A percentile compares a stretch with the other conserved stretches of the same genome.
phyloP scores from a whole-genome alignment of 1,140 invertebrate species.

The Chrysopa pallens region DNA sequence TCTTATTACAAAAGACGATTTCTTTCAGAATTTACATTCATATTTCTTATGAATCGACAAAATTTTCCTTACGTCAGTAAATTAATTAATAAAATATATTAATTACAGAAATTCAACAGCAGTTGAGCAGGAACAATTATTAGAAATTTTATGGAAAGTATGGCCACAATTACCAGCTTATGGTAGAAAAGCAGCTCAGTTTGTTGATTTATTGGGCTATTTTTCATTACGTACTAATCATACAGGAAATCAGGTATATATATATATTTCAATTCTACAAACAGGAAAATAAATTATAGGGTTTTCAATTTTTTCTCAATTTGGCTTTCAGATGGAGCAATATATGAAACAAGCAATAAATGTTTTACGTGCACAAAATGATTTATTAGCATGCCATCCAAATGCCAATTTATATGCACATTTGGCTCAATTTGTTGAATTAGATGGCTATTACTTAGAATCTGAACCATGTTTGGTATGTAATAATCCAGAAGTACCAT shows the following conservation, averaged over 20 bases:
- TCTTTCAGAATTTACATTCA: no score
- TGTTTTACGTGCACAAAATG: constrained; percentile 73
- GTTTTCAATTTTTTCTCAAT: not conserved
- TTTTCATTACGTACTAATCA: constrained; percentile 67
- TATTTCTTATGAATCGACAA: no score
- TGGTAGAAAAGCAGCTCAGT: constrained; percentile 85
- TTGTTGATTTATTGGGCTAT: constrained; percentile 89
- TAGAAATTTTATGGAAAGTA: constrained; percentile 74
- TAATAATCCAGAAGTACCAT: constrained; percentile 90
- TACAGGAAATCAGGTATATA: constrained; percentile 28
- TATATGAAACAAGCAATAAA: constrained; percentile 75
- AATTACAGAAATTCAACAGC: constrained; percentile 46
- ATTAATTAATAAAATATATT: constrained; percentile 5
- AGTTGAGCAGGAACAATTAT: constrained; percentile 55
- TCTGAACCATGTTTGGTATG: constrained; percentile 94
- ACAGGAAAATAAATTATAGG: no score
- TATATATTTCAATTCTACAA: no score
- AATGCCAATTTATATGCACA: constrained; percentile 88
- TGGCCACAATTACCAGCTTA: constrained; percentile 84
- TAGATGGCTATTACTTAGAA: constrained; percentile 93
- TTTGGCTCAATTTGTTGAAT: constrained; percentile 77
- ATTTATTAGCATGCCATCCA: constrained; percentile 73
- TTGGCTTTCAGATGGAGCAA: not conserved
- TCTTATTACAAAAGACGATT: no score
- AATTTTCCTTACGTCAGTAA: no score